These are phyloP conservation scores for Montifringilla adamsi DNA, from an alignment of 2,113 vertebrate species.

Conservation along the genomic window DNA sequence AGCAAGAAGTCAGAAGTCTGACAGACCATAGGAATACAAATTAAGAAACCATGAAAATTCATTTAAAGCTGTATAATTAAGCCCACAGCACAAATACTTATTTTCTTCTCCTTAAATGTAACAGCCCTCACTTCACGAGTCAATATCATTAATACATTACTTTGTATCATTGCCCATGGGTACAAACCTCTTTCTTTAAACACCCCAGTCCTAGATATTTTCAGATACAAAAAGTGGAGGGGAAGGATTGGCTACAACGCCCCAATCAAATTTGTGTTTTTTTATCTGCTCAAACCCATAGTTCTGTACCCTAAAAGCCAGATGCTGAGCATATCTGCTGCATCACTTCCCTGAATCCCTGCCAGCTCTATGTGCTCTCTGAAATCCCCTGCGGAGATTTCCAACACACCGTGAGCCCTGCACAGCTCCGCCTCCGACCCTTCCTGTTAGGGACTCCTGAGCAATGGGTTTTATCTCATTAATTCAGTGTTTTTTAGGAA, in stretches of 20 bases:
- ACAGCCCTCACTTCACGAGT: neutral
- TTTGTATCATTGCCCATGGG: rapidly evolving
- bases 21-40: neutral
- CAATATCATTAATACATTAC: neutral
- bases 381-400: neutral
- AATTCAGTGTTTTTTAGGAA: conserved; percentile 44
- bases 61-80: neutral
- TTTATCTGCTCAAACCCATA: neutral
- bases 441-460: conserved; percentile 32
- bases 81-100: neutral
- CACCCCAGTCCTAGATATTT: neutral
- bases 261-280: neutral
- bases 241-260: neutral
- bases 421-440: neutral
- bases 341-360: neutral
- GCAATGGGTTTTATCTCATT: conserved; percentile 39
- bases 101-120: neutral
- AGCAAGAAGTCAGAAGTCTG: neutral
- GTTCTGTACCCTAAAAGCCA: neutral
- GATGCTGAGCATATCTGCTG: neutral
- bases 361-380: neutral
- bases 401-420: neutral
- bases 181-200: neutral
- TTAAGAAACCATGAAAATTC: neutral
- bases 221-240: neutral